These are phyloP conservation scores for Paratilapia polleni DNA, from an alignment of 2,113 vertebrate genomes.

Conservation along the genomic window DNA sequence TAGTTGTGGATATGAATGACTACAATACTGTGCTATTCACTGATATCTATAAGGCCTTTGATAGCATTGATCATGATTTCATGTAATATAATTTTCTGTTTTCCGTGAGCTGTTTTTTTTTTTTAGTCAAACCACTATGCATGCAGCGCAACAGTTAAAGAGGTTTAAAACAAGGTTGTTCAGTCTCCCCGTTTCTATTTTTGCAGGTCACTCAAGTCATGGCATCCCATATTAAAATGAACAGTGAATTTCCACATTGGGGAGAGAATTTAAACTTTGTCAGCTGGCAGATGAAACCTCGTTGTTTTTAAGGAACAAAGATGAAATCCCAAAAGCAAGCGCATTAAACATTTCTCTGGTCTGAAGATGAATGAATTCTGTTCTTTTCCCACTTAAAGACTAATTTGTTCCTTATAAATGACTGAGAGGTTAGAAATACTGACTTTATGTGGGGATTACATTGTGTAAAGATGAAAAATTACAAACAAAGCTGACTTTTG, in stretches of 20 bases:
- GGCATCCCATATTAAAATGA: too few species aligned
- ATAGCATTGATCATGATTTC: background rate
- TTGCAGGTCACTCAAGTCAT: background rate
- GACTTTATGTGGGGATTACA: background rate
- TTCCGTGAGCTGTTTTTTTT: background rate
- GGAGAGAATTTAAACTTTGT: too few species aligned
- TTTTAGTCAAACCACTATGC: background rate
- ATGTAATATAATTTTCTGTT: too few species aligned
- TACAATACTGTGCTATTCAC: background rate
- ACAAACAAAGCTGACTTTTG: accelerated
- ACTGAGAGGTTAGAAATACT: background rate
- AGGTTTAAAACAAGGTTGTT: background rate
- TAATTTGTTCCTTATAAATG: background rate
- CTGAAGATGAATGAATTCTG: background rate
- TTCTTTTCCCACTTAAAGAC: background rate
- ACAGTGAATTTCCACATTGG: too few species aligned
- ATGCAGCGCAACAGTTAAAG: background rate
- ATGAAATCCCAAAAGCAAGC: too few species aligned
- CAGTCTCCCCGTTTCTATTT: background rate
- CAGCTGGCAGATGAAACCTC: too few species aligned
- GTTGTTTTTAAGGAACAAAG: too few species aligned
- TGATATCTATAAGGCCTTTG: background rate
- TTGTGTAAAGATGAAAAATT: background rate
- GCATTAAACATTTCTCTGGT: background rate
- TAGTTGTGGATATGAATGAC: too few species aligned